Evolutionary conservation across 2,797 vertebrate species (phyloP).

Genomic region (Helostoma temminkii): DNA sequence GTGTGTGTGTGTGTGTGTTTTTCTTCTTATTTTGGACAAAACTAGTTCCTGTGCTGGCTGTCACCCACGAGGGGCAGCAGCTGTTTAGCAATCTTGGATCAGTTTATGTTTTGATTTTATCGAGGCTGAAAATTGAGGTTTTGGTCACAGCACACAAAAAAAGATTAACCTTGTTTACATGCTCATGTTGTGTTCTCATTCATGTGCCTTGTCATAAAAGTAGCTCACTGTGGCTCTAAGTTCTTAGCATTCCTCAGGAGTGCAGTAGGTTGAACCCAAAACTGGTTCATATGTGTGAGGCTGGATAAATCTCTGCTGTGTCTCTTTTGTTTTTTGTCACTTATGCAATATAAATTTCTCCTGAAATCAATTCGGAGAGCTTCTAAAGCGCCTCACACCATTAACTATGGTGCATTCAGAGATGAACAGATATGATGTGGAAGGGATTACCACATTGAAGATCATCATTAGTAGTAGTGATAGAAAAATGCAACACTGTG

Average conservation of each 20-base stretch:
- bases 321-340: neutral
- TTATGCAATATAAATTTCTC: neutral
- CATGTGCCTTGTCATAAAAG: constrained; percentile 42
- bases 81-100: neutral
- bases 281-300: constrained; percentile 17
- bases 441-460: neutral
- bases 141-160: constrained; percentile 3
- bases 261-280: constrained; percentile 21
- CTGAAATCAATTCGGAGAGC: neutral
- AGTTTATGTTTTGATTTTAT: constrained; percentile 1
- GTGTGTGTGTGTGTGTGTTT: no score
- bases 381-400: neutral
- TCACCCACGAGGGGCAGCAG: constrained; percentile 7
- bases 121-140: constrained; percentile 4
- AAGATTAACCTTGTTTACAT: neutral
- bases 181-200: constrained; percentile 20
- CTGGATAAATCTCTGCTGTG: constrained; percentile 2
- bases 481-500: constrained; percentile 19
- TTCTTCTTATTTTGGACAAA: neutral
- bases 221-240: constrained; percentile 33
- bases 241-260: constrained; percentile 57
- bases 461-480: no score
- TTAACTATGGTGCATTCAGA: constrained; percentile 7
- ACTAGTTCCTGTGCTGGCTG: constrained; percentile 7
- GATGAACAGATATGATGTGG: neutral